phyloP scores from a whole-genome alignment of 2,113 vertebrate genomes.

The Noturus placidus region DNA sequence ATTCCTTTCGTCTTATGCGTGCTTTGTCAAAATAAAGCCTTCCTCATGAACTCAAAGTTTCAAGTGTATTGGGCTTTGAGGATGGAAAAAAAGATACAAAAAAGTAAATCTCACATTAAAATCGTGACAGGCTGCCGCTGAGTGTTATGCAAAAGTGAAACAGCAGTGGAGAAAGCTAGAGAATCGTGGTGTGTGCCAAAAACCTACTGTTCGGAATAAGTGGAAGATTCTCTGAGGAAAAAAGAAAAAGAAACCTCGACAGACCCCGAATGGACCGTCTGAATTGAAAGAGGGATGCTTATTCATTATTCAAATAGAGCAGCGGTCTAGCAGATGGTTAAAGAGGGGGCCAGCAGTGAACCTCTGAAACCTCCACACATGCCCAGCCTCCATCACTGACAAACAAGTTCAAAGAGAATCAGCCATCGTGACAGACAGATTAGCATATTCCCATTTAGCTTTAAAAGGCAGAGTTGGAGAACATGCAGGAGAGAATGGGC shows the following conservation, averaged over 20 bases:
- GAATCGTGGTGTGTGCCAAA: not conserved
- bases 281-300: slow-evolving; percentile 62
- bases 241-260: slow-evolving; percentile 1
- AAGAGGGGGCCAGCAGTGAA: slow-evolving; percentile 75
- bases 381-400: slow-evolving; percentile 82
- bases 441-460: slow-evolving; percentile 92
- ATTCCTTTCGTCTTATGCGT: slow-evolving; percentile 58
- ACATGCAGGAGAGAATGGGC: slow-evolving; percentile 10
- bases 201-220: slow-evolving; percentile 23
- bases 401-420: slow-evolving; percentile 90
- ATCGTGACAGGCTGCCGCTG: slow-evolving; percentile 25
- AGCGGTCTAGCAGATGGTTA: slow-evolving; percentile 87
- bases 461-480: slow-evolving; percentile 56
- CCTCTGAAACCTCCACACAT: slow-evolving; percentile 79
- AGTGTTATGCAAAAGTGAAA: not conserved
- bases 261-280: slow-evolving; percentile 53
- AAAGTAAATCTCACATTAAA: slow-evolving; percentile 32
- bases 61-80: slow-evolving; percentile 57
- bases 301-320: slow-evolving; percentile 88
- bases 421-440: slow-evolving; percentile 85
- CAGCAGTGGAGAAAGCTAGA: not conserved
- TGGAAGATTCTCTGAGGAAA: slow-evolving; percentile 10
- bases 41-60: slow-evolving; percentile 38
- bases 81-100: slow-evolving; percentile 4
- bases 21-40: slow-evolving; percentile 63